Evolutionary conservation across 2,113 vertebrate species (phyloP).

Genomic region (Sinocyclocheilus anshuiensis): DNA sequence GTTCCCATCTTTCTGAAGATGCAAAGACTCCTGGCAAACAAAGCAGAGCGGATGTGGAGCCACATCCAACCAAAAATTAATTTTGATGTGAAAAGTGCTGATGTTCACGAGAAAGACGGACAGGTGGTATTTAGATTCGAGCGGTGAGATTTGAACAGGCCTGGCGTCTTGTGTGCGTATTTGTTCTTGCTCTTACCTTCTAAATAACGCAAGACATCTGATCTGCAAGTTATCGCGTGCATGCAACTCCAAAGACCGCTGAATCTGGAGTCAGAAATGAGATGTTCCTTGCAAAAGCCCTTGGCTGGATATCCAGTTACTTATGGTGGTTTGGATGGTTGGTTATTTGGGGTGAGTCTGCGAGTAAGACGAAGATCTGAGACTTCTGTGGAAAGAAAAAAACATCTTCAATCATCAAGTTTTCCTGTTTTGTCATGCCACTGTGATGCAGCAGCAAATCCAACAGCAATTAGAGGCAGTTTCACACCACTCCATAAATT

Average conservation of each 20-base stretch:
- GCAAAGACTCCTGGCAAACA: conserved; percentile 73
- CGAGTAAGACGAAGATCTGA: conserved; percentile 31
- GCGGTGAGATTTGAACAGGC: conserved; percentile 67
- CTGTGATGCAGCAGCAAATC: conserved; percentile 59
- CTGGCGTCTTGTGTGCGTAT: conserved; percentile 61
- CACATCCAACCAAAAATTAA: conserved; percentile 69
- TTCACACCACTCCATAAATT: conserved; percentile 78
- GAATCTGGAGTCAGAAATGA: not conserved
- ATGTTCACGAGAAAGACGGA: conserved; percentile 67
- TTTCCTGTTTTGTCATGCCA: conserved; percentile 71
- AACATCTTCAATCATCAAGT: conserved; percentile 71
- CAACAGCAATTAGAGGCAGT: conserved; percentile 66
- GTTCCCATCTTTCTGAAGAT: conserved; percentile 76
- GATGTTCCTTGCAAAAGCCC: not conserved
- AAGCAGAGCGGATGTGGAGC: conserved; percentile 63
- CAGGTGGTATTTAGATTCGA: conserved; percentile 75
- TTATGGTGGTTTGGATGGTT: conserved; percentile 26
- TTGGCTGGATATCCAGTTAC: conserved; percentile 27
- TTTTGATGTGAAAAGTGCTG: conserved; percentile 77
- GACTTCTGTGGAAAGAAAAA: conserved; percentile 16
- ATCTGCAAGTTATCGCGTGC: not conserved
- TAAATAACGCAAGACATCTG: conserved; percentile 18
- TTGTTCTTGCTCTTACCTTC: conserved; percentile 69
- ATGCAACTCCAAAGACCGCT: conserved; percentile 31
- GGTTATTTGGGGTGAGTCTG: conserved; percentile 5